These are phyloP conservation scores for Parambassis ranga DNA, from an alignment of 2,797 vertebrate species.

Conservation along the genomic window DNA sequence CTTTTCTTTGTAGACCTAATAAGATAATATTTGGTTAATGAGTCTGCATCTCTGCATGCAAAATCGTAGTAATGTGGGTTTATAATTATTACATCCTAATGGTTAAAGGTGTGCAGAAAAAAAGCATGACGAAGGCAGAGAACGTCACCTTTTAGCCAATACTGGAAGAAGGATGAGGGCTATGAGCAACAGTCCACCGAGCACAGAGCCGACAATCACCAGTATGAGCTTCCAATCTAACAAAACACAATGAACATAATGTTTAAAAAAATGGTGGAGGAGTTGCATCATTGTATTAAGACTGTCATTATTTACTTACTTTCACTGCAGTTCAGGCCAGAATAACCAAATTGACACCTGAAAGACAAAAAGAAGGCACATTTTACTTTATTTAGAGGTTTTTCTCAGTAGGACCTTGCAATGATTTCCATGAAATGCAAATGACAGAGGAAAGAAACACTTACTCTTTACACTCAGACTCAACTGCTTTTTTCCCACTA, in stretches of 20 bases:
- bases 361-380: conserved; percentile 15
- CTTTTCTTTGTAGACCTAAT: conserved; percentile 51
- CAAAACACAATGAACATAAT: not conserved
- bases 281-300: not conserved
- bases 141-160: conserved; percentile 42
- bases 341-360: conserved; percentile 66
- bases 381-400: not conserved
- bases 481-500: not conserved
- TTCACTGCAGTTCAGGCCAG: conserved; percentile 67
- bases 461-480: conserved; percentile 9
- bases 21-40: not conserved
- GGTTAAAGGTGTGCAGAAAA: not conserved
- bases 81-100: not conserved
- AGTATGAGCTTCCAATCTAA: conserved; percentile 53
- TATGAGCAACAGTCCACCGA: conserved; percentile 62
- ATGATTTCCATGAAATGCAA: not conserved
- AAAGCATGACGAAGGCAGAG: not conserved
- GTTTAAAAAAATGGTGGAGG: not conserved
- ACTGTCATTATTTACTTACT: conserved; percentile 70
- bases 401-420: too few species aligned
- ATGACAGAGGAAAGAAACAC: conserved; percentile 8
- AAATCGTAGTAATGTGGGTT: not conserved
- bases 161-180: conserved; percentile 33
- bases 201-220: conserved; percentile 46
- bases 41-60: too few species aligned